phyloP scores from a whole-genome alignment of 1,140 invertebrate genomes.

The Maniola jurtina region DNA sequence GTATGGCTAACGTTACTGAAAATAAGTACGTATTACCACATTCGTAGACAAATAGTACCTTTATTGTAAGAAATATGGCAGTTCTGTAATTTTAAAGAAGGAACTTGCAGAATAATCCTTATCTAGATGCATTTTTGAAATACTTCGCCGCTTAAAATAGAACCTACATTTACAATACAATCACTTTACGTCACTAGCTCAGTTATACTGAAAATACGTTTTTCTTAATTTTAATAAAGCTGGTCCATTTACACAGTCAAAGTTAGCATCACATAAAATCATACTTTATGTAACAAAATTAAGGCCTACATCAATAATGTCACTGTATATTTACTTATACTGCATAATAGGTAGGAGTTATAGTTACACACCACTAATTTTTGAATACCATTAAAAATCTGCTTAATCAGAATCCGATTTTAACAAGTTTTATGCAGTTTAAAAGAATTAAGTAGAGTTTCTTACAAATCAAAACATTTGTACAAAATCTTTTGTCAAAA shows the following conservation, averaged over 20 bases:
- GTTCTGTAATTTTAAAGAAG: conserved; percentile 18
- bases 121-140: conserved; percentile 3
- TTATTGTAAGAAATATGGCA: conserved; percentile 14
- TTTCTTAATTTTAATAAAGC: conserved; percentile 56
- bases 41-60: neutral
- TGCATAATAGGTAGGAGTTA: neutral
- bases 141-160: conserved; percentile 14
- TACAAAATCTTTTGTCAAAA: too few relatives aligned
- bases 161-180: conserved; percentile 24
- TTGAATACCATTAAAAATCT: too few relatives aligned
- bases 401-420: too few relatives aligned
- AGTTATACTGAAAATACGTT: conserved; percentile 55
- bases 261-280: conserved; percentile 57
- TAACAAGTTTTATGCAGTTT: too few relatives aligned
- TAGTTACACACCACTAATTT: too few relatives aligned
- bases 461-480: too few relatives aligned
- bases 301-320: conserved; percentile 10
- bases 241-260: conserved; percentile 65
- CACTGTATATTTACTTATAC: neutral
- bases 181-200: conserved; percentile 36
- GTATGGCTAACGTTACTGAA: too few relatives aligned
- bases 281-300: conserved; percentile 52
- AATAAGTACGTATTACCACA: neutral
- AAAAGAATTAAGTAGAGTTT: too few relatives aligned
- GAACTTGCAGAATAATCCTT: conserved; percentile 11